Evolutionary conservation across 2,113 vertebrate genomes (phyloP).

Genomic region (Mustela lutreola): DNA sequence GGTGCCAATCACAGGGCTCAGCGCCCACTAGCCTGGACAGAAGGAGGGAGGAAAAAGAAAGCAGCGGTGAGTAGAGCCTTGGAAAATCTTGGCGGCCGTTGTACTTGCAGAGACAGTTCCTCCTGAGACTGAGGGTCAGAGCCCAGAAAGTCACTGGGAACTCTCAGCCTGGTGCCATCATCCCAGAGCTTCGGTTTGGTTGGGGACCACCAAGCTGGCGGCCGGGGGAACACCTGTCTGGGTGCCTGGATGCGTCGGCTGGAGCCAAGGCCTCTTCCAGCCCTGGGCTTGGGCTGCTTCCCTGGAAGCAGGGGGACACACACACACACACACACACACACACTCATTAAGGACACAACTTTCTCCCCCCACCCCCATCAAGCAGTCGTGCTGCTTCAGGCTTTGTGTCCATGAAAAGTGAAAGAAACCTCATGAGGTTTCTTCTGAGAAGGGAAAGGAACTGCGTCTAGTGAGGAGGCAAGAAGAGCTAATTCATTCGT

Average conservation of each 20-base stretch:
- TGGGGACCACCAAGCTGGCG: background rate
- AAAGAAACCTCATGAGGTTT: conserved; percentile 16
- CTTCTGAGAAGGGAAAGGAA: conserved; percentile 60
- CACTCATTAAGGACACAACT: background rate
- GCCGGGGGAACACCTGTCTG: background rate
- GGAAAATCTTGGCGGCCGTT: background rate
- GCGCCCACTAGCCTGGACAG: background rate
- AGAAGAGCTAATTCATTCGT: background rate
- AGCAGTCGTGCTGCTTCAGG: background rate
- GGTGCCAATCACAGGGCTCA: conserved; percentile 25
- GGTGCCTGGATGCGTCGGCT: background rate
- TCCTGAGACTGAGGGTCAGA: background rate
- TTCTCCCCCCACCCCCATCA: background rate
- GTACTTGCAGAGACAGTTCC: background rate
- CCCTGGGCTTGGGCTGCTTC: background rate
- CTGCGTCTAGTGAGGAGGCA: background rate
- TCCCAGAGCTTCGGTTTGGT: background rate
- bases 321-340: background rate
- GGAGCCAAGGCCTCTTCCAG: background rate
- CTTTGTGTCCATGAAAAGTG: background rate
- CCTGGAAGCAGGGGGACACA: background rate
- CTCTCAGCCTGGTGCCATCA: background rate
- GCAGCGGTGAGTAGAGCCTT: background rate
- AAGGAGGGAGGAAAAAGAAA: background rate
- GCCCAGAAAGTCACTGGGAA: background rate